These are phyloP conservation scores for Pristionchus japonicus DNA, from an alignment of 2,888 invertebrate genomes.

Conservation along the genomic window DNA sequence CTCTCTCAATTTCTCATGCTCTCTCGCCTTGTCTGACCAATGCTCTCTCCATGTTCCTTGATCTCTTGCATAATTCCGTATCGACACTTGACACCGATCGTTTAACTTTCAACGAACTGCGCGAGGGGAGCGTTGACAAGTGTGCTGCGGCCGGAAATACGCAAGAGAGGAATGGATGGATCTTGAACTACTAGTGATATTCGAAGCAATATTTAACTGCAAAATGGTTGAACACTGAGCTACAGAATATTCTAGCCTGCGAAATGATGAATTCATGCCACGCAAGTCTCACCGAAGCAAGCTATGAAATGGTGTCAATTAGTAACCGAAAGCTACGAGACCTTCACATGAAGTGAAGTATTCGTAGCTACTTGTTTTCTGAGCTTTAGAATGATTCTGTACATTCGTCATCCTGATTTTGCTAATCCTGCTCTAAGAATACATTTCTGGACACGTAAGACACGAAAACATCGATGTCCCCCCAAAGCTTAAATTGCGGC, in stretches of 20 bases:
- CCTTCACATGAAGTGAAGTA: too few relatives aligned
- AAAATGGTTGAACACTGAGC: too few relatives aligned
- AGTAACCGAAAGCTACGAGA: too few relatives aligned
- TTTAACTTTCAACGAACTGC: constrained; percentile 24
- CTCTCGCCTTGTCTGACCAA: neutral
- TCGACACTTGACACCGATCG: neutral
- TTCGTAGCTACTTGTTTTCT: too few relatives aligned
- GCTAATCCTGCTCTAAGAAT: neutral
- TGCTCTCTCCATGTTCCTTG: neutral
- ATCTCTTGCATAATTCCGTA: neutral
- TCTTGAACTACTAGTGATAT: neutral
- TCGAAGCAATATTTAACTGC: too few relatives aligned
- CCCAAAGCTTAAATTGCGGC: too few relatives aligned
- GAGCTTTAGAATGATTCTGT: too few relatives aligned
- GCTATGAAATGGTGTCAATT: too few relatives aligned
- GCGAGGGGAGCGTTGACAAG: neutral
- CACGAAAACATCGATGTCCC: neutral
- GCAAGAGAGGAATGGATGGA: neutral
- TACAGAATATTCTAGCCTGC: too few relatives aligned
- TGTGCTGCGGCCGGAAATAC: neutral
- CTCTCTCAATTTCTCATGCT: neutral
- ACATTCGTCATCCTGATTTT: neutral
- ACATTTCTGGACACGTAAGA: neutral
- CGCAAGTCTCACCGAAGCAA: too few relatives aligned
- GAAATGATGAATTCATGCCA: too few relatives aligned